Evolutionary conservation across 2,113 vertebrate genomes (phyloP), one percentile per base, ranked within the genome.

Genomic region (Thalassoma bifasciatum): DNA sequence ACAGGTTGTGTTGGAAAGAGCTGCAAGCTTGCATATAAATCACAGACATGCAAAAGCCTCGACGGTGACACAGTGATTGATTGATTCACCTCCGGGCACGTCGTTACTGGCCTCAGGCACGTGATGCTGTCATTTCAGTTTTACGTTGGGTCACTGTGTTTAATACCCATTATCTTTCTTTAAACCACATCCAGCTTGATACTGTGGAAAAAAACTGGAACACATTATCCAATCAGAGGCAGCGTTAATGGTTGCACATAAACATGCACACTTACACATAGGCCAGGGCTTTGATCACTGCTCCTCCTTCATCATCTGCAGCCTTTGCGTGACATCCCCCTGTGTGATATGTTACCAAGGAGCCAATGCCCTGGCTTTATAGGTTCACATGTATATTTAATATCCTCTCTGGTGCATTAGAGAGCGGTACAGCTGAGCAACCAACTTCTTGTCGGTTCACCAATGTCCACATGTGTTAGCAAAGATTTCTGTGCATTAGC

Each of bases 301-400:
- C 59, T 1, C 52, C 49, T 10, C 63, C 81, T 80, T 76, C 77
- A 75, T 72, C 78, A 34, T 1, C 66, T 9, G 2, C 47, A 44
- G 67, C 56, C 47, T 82, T 46, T 36, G 81, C 71, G 62, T 85
- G 85, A 76, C 83, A 66, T 63, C 63, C 66, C 30, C 46, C 71
- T 7, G 70, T 79, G 80, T 57, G 82, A 84, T 88, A n/a, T 34
- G 86, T 75, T 72, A 53, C 57, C 5, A 61, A 72, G 75, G 2
- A 71, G 72, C 73, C 11, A 1, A n/a, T 77, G 82, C 47, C 85
- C 85, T 3, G 63, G 84, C 75, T 75, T 61, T 83, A 66, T 37
- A 7, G 70, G 84, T 78, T 77, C 65, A 61, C 84, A 83, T 89
- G 84, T 82, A 89, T 90, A 78, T 90, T 90, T 90, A 87, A 92